Evolutionary conservation across 2,113 vertebrate genomes (phyloP).

Genomic region (Psammodynastes pulverulentus): DNA sequence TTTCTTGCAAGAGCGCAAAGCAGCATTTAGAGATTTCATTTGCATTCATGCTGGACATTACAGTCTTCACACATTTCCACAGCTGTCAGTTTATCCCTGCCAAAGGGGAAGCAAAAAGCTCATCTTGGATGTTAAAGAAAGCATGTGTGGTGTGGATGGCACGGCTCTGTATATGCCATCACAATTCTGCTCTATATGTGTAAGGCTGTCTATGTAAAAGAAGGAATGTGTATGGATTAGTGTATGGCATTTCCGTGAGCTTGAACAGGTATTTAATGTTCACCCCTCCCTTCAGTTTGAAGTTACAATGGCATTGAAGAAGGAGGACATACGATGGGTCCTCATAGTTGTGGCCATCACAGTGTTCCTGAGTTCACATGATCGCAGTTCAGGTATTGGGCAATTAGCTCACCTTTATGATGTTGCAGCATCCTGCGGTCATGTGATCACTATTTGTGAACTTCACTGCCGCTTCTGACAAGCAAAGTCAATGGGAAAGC

Average conservation of each 20-base stretch:
- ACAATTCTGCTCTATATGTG: neutral
- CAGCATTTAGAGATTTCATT: neutral
- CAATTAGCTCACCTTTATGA: neutral
- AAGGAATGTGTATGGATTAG: neutral
- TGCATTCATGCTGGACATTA: neutral
- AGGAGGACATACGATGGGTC: neutral
- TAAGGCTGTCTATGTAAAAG: neutral
- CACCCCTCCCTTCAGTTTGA: neutral
- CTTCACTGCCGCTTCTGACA: no score
- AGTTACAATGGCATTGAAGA: no score
- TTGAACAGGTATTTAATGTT: neutral
- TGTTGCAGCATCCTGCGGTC: neutral
- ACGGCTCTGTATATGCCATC: neutral
- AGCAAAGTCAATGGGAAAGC: neutral
- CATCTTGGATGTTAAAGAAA: constrained; percentile 20
- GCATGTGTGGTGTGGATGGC: neutral
- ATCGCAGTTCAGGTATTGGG: neutral
- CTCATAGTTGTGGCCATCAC: neutral
- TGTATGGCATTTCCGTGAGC: neutral
- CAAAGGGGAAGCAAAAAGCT: constrained; percentile 16
- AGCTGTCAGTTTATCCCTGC: neutral
- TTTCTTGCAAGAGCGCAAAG: neutral
- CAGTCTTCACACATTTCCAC: neutral
- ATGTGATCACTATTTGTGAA: no score
- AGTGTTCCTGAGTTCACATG: neutral